Conservation (phyloP, 1,140 invertebrate species). For the Pygmarrhopalites habei region DNA sequence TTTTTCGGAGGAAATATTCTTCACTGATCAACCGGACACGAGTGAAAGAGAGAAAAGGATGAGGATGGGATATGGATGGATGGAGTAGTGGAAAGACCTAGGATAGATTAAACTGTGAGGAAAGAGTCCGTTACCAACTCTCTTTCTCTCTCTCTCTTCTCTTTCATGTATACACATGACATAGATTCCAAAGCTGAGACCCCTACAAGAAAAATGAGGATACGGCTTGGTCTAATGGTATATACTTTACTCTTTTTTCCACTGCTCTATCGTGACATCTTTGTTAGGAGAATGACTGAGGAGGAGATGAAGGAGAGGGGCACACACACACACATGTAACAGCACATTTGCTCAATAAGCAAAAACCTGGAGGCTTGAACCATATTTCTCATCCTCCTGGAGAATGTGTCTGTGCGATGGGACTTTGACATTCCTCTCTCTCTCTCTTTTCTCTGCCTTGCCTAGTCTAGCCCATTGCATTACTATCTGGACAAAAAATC, state of each 20-base stretch:
- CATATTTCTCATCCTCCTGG: slow-evolving; percentile 1
- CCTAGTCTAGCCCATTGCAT: too few species aligned
- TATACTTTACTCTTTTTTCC: neutral
- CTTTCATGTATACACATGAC: too few species aligned
- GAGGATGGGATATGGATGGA: slow-evolving; percentile 9
- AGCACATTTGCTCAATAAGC: neutral
- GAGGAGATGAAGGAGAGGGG: neutral
- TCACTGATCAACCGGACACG: too few species aligned
- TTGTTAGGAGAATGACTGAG: neutral
- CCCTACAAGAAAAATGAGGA: slow-evolving; percentile 16
- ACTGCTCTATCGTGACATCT: slow-evolving; percentile 9
- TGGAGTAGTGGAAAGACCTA: too few species aligned
- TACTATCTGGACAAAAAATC: too few species aligned
- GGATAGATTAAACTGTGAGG: slow-evolving; percentile 18
- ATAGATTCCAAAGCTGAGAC: too few species aligned
- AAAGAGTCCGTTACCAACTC: slow-evolving; percentile 1
- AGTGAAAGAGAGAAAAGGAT: slow-evolving; percentile 1
- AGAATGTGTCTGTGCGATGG: neutral
- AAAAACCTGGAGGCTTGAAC: neutral
- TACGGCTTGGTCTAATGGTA: neutral
- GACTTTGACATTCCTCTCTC: neutral
- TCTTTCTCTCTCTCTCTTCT: too few species aligned
- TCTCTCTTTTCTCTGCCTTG: too few species aligned
- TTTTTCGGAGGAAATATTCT: too few species aligned
- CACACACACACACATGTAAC: neutral